Percentiles rank a stretch among this genome's conserved stretches.
Conservation (phyloP, 2,888 invertebrate species). For the Melanostoma mellinum region DNA sequence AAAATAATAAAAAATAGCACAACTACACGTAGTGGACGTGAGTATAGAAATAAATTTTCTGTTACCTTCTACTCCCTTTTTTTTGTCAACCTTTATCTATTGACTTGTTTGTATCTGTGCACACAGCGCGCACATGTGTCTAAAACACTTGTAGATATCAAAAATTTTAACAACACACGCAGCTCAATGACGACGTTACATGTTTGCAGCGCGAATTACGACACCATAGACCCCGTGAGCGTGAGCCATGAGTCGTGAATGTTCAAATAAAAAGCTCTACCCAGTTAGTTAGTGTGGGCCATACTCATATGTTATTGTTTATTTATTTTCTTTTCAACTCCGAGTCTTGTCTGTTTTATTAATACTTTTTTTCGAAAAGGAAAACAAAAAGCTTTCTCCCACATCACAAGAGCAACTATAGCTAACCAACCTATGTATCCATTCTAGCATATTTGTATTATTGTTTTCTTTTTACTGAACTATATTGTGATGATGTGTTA, state of each 20-base stretch:
- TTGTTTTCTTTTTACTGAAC: slow-evolving; percentile 35
- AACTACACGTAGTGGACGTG: slow-evolving; percentile 20
- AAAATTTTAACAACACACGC: slow-evolving; percentile 55
- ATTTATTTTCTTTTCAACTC: slow-evolving; percentile 26
- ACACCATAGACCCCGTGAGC: slow-evolving; percentile 41
- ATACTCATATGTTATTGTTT: slow-evolving; percentile 45
- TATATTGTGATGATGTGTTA: slow-evolving; percentile 45
- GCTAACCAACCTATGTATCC: slow-evolving; percentile 4
- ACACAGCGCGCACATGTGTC: slow-evolving; percentile 24
- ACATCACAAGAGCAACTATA: not conserved
- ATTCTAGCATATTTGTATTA: not conserved
- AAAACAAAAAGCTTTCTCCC: slow-evolving; percentile 42
- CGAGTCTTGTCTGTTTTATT: not conserved
- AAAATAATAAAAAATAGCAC: slow-evolving; percentile 31
- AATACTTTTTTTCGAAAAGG: slow-evolving; percentile 1
- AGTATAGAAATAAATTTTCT: slow-evolving; percentile 30
- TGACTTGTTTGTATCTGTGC: slow-evolving; percentile 12
- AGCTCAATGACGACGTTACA: slow-evolving; percentile 48
- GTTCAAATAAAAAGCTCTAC: slow-evolving; percentile 35
- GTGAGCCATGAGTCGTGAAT: not conserved
- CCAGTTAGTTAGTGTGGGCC: slow-evolving; percentile 19
- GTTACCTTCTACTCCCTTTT: slow-evolving; percentile 13
- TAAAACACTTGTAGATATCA: slow-evolving; percentile 67
- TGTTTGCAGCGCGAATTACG: slow-evolving; percentile 47
- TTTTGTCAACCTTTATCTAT: slow-evolving; percentile 40